Conservation (phyloP, 2,888 invertebrate species). For the Ormyrus pomaceus region DNA sequence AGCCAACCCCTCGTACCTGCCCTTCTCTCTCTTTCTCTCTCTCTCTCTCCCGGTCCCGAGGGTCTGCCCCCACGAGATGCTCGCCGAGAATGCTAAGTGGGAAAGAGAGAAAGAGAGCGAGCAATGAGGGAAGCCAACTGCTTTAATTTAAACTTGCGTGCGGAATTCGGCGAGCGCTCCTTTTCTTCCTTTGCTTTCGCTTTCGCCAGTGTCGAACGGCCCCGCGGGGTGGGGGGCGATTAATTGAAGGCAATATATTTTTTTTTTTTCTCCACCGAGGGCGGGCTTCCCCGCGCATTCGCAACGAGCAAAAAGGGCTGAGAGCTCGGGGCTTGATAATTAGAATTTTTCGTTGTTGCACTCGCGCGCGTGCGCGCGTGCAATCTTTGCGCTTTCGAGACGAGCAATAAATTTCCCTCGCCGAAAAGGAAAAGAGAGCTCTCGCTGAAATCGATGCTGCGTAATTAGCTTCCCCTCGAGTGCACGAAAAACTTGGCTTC, state of each 20-base stretch:
- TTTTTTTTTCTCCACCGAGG: constrained; percentile 18
- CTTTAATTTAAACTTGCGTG: constrained; percentile 68
- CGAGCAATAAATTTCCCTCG: constrained; percentile 13
- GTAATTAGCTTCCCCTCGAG: background rate
- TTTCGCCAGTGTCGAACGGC: constrained; percentile 51
- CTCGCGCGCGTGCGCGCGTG: background rate
- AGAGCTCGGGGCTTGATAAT: constrained; percentile 38
- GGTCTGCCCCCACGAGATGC: constrained; percentile 26
- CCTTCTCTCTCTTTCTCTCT: background rate
- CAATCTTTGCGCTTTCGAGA: background rate
- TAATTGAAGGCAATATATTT: constrained; percentile 56
- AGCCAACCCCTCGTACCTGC: constrained; percentile 51
- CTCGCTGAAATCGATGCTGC: background rate
- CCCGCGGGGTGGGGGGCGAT: constrained; percentile 26
- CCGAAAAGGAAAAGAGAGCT: background rate
- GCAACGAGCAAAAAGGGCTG: background rate
- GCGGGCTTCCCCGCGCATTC: background rate
- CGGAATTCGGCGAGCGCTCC: constrained; percentile 58
- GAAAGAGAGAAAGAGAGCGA: constrained; percentile 41
- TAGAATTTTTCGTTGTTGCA: constrained; percentile 37
- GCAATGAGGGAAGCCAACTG: constrained; percentile 59
- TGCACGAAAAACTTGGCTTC: background rate
- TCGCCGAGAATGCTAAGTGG: constrained; percentile 55
- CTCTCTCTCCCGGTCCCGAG: constrained; percentile 14
- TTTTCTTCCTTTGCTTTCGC: constrained; percentile 45